Conservation (phyloP, 2,113 vertebrate species). For the Thomomys bottae region DNA sequence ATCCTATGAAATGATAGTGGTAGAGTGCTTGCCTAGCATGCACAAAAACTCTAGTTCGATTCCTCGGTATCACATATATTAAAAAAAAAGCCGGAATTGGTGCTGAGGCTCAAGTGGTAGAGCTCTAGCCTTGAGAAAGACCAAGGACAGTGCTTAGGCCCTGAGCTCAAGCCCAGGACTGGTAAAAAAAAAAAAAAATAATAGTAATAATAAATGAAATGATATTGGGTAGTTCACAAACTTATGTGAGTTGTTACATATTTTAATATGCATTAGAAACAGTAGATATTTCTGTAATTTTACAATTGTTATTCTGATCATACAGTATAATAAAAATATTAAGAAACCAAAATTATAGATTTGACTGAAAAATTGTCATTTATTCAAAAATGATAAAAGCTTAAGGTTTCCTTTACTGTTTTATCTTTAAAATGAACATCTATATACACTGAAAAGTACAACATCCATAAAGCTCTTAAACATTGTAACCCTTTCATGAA, state of each 20-base stretch:
- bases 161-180: too few species aligned
- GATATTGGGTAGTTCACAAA: too few species aligned
- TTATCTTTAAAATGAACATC: not conserved
- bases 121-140: too few species aligned
- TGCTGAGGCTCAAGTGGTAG: too few species aligned
- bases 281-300: constrained; percentile 13
- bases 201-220: too few species aligned
- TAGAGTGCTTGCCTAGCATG: too few species aligned
- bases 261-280: not conserved
- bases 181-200: too few species aligned
- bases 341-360: not conserved
- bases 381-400: not conserved
- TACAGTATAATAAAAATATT: not conserved
- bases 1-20: not conserved
- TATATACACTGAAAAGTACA: not conserved
- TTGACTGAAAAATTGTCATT: not conserved
- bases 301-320: not conserved
- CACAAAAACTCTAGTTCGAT: too few species aligned
- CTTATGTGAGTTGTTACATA: not conserved
- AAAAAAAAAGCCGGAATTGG: too few species aligned
- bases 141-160: too few species aligned
- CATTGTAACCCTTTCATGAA: not conserved
- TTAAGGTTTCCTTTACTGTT: not conserved
- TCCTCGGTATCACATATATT: too few species aligned
- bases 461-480: not conserved